Evolutionary conservation across 2,888 invertebrate species (phyloP).

Genomic region (Drosophila heteroneura): DNA sequence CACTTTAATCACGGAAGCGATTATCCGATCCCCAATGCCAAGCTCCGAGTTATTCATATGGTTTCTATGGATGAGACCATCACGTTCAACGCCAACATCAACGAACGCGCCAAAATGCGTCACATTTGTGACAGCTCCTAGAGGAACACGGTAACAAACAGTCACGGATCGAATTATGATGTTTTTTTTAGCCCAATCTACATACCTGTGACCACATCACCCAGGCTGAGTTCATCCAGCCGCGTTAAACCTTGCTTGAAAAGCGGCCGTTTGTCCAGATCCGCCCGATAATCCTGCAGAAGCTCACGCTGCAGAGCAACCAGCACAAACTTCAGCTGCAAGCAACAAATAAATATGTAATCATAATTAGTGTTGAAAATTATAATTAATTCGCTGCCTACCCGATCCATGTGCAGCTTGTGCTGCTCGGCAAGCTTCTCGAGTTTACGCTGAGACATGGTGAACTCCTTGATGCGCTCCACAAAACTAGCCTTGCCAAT

Average conservation of each 20-base stretch:
- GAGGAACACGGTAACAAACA: background rate
- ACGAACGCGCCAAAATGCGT: constrained; percentile 97
- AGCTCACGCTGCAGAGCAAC: constrained; percentile 88
- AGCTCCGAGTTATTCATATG: constrained; percentile 87
- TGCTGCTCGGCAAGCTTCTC: constrained; percentile 86
- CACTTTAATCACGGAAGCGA: constrained; percentile 88
- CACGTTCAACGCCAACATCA: constrained; percentile 91
- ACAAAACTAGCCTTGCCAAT: constrained; percentile 86
- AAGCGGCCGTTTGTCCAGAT: constrained; percentile 89
- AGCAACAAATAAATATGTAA: background rate
- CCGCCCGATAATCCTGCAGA: constrained; percentile 91
- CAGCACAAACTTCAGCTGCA: constrained; percentile 85
- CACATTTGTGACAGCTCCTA: constrained; percentile 93
- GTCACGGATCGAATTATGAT: background rate
- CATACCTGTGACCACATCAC: constrained; percentile 88
- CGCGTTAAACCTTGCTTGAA: constrained; percentile 91
- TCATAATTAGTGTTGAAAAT: background rate
- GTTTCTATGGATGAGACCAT: constrained; percentile 90
- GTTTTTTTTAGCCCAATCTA: background rate
- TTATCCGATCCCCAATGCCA: constrained; percentile 89
- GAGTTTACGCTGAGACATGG: constrained; percentile 60
- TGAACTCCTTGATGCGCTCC: constrained; percentile 77
- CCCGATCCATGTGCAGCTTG: constrained; percentile 88
- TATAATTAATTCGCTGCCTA: constrained; percentile 77
- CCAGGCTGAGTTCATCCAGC: constrained; percentile 88